These are phyloP conservation scores for Stegodyphus mimosarum DNA, from an alignment of 1,140 invertebrate species.

Conservation along the genomic window DNA sequence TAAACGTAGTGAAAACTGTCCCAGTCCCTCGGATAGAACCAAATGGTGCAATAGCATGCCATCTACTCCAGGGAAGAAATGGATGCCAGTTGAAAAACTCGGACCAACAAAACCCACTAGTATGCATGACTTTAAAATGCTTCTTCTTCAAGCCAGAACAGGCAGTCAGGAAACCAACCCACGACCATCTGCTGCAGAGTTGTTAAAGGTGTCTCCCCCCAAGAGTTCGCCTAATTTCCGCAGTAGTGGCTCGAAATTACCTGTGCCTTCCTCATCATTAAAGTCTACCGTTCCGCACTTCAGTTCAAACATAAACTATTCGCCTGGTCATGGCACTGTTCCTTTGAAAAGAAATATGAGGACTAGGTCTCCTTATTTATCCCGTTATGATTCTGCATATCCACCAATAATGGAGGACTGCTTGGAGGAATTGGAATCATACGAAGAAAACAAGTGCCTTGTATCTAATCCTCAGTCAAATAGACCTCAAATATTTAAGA, in stretches of 20 bases:
- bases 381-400: constrained; percentile 57
- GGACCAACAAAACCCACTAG: constrained; percentile 68
- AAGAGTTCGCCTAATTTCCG: constrained; percentile 12
- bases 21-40: not conserved
- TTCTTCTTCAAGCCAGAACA: constrained; percentile 78
- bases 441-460: constrained; percentile 14
- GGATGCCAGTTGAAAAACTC: constrained; percentile 70
- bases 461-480: not conserved
- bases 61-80: constrained; percentile 66
- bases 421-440: constrained; percentile 40
- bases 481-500: not conserved
- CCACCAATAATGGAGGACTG: constrained; percentile 60
- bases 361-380: constrained; percentile 41
- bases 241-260: not conserved
- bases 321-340: constrained; percentile 33
- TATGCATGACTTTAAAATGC: constrained; percentile 80
- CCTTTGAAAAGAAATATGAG: constrained; percentile 38
- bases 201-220: constrained; percentile 76
- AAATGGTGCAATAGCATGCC: constrained; percentile 23
- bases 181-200: constrained; percentile 84
- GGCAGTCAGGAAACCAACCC: constrained; percentile 69
- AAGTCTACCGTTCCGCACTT: not conserved
- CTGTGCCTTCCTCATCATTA: not conserved
- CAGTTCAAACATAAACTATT: not conserved
- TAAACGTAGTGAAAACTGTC: not conserved